These are phyloP conservation scores for Saguinus midas DNA, from an alignment of 2,113 vertebrate genomes.

Conservation along the genomic window DNA sequence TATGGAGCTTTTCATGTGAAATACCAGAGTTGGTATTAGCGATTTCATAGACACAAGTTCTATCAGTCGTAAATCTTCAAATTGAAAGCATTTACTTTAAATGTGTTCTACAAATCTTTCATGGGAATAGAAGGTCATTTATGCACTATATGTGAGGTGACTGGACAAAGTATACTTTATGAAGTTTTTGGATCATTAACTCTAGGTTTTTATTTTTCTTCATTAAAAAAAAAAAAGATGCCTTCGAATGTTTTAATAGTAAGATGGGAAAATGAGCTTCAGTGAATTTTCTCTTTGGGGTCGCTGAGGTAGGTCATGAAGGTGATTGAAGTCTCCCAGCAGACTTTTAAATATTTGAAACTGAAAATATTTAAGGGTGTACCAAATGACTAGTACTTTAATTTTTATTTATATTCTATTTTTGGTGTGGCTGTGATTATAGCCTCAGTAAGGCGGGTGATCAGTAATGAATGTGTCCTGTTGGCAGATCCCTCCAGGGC, in stretches of 20 bases:
- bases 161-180: slow-evolving; percentile 55
- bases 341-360: slow-evolving; percentile 55
- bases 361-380: neutral
- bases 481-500: slow-evolving; percentile 84
- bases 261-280: slow-evolving; percentile 23
- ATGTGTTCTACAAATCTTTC: slow-evolving; percentile 67
- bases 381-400: slow-evolving; percentile 29
- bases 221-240: slow-evolving; percentile 46
- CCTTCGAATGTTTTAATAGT: slow-evolving; percentile 57
- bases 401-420: slow-evolving; percentile 62
- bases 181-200: slow-evolving; percentile 70
- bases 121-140: slow-evolving; percentile 51
- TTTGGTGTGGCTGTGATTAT: slow-evolving; percentile 34
- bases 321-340: neutral
- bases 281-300: slow-evolving; percentile 44
- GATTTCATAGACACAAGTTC: slow-evolving; percentile 64
- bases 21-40: slow-evolving; percentile 63
- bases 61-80: slow-evolving; percentile 68
- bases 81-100: slow-evolving; percentile 70
- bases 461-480: slow-evolving; percentile 84
- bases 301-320: slow-evolving; percentile 19
- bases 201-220: slow-evolving; percentile 70
- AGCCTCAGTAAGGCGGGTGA: slow-evolving; percentile 74
- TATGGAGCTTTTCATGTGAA: slow-evolving; percentile 62
- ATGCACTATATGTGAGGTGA: slow-evolving; percentile 37